These are phyloP conservation scores for Zosterops hypoxanthus DNA, from an alignment of 2,113 vertebrate genomes.

Conservation along the genomic window DNA sequence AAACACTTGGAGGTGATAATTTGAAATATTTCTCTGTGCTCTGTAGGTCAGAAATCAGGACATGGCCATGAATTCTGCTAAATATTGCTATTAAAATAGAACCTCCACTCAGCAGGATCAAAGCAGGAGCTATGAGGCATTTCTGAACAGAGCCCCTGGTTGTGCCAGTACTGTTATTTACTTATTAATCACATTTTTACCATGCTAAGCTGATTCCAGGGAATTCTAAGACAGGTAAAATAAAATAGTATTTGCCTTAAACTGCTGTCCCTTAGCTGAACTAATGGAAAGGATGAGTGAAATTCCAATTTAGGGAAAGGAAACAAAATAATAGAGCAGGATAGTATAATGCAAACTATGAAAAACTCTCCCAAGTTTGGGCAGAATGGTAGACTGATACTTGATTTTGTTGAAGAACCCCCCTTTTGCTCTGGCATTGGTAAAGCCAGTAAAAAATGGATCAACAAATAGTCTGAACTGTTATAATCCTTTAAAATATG, in stretches of 20 bases:
- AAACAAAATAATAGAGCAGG: neutral
- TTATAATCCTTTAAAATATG: neutral
- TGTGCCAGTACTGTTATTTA: neutral
- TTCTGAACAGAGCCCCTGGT: neutral
- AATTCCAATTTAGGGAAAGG: neutral
- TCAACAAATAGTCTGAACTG: neutral
- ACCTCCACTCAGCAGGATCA: neutral
- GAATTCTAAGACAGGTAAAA: neutral
- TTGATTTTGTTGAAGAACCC: neutral
- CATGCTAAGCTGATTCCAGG: neutral
- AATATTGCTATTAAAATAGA: neutral
- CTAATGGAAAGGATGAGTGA: neutral
- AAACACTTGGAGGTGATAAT: neutral
- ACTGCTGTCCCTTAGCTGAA: neutral
- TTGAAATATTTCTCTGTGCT: neutral
- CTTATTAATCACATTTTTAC: slow-evolving; percentile 3
- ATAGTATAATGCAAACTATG: neutral
- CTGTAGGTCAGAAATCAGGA: neutral
- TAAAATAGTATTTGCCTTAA: neutral
- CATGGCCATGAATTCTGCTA: neutral
- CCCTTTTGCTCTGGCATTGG: neutral
- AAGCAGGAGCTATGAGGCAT: neutral
- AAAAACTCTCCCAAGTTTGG: neutral
- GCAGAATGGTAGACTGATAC: neutral
- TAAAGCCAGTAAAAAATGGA: neutral